Conservation (phyloP, 2,113 vertebrate genomes). For the Seriola dumerili region DNA sequence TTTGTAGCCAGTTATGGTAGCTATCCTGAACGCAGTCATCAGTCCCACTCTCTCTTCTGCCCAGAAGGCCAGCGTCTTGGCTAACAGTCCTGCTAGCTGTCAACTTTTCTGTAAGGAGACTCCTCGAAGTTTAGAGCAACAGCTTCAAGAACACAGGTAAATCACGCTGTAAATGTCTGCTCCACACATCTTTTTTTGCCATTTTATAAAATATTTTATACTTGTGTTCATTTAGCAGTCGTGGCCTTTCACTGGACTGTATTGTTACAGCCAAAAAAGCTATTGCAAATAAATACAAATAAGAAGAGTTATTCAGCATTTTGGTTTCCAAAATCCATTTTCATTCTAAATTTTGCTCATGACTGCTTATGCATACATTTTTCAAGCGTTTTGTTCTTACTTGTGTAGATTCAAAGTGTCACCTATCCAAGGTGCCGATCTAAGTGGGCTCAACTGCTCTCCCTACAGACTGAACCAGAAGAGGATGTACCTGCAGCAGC, state of each 20-base stretch:
- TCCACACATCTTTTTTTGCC: not conserved
- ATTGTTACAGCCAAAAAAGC: no score
- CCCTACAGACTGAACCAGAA: conserved; percentile 93
- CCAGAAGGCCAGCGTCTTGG: conserved; percentile 89
- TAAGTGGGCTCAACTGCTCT: conserved; percentile 37
- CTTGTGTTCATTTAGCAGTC: not conserved
- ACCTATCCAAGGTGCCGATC: not conserved
- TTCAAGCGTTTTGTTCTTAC: not conserved
- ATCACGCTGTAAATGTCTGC: conserved; percentile 5
- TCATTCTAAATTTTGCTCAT: not conserved
- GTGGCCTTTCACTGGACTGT: not conserved
- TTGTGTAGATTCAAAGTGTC: conserved; percentile 20
- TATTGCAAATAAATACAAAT: no score
- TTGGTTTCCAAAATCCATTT: not conserved
- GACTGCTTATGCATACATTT: not conserved
- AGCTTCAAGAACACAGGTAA: conserved; percentile 98
- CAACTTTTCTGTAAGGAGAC: conserved; percentile 95
- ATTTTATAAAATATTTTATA: not conserved
- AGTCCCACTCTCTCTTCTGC: conserved; percentile 61
- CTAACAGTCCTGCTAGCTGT: conserved; percentile 92
- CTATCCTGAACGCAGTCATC: conserved; percentile 39
- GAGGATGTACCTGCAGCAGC: conserved; percentile 95
- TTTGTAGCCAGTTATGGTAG: conserved; percentile 24
- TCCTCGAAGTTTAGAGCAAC: conserved; percentile 96
- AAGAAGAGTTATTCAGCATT: not conserved